Evolutionary conservation across 2,113 vertebrate genomes (phyloP).

Genomic region (Neolamprologus fasciatus): DNA sequence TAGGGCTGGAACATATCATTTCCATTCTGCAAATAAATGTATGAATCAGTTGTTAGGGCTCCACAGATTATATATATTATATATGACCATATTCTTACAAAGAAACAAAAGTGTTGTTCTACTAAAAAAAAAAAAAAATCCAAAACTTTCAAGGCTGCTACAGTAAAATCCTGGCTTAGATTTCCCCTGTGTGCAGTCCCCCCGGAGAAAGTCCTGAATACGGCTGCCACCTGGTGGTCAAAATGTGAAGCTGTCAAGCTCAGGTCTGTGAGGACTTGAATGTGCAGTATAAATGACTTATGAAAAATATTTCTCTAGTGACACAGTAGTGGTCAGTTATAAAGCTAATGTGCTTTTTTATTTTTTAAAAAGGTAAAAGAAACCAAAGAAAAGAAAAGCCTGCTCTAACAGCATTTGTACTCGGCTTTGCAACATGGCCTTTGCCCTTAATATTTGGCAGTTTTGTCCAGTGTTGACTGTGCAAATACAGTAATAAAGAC

Average conservation of each 20-base stretch:
- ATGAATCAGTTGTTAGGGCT: neutral
- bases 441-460: neutral
- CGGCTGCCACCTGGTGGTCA: slow-evolving; percentile 28
- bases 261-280: neutral
- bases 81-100: neutral
- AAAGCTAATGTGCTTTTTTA: neutral
- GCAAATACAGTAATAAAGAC: neutral
- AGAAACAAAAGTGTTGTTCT: neutral
- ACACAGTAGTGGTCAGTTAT: neutral
- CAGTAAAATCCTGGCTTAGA: neutral
- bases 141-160: neutral
- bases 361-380: neutral
- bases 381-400: neutral
- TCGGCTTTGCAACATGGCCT: neutral
- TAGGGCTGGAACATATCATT: neutral
- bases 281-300: neutral
- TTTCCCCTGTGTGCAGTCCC: neutral
- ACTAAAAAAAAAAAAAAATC: neutral
- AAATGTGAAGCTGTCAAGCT: neutral
- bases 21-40: neutral
- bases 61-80: neutral
- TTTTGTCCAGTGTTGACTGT: neutral
- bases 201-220: neutral
- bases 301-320: neutral
- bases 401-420: neutral